Evolutionary conservation across 2,797 vertebrate species (phyloP).

Genomic region (Peromyscus nudipes): DNA sequence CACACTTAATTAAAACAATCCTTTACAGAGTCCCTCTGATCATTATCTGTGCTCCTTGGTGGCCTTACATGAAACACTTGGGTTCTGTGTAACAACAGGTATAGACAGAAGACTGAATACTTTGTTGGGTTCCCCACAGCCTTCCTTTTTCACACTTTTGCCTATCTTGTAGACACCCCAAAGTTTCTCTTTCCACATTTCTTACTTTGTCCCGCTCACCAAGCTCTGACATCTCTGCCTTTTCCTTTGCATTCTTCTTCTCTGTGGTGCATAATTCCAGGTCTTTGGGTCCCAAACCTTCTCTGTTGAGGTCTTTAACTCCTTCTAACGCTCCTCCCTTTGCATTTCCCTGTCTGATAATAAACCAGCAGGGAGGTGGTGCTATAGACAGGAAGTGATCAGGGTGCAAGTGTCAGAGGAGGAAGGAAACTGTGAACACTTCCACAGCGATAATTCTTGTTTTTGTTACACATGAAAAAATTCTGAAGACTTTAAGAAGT

Average conservation of each 20-base stretch:
- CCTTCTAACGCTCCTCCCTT: not conserved
- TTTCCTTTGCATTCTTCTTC: not conserved
- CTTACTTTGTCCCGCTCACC: not conserved
- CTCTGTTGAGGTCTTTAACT: not conserved
- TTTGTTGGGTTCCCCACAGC: not conserved
- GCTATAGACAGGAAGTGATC: not conserved
- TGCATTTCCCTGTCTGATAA: not conserved
- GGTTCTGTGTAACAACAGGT: not conserved
- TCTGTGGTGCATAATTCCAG: not conserved
- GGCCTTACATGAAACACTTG: not conserved
- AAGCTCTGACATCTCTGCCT: not conserved
- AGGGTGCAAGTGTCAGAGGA: not conserved
- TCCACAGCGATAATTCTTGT: not conserved
- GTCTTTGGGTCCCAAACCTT: not conserved
- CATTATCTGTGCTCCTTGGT: slow-evolving; percentile 33
- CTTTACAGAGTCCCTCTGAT: not conserved
- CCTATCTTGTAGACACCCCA: not conserved
- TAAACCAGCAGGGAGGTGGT: not conserved
- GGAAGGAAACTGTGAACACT: slow-evolving; percentile 1
- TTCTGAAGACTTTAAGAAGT: slow-evolving; percentile 27
- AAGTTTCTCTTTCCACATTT: not conserved
- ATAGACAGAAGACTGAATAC: too few species aligned
- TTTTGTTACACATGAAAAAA: not conserved
- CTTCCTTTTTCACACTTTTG: not conserved
- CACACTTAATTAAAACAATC: not conserved